A percentile compares a stretch with the other conserved stretches of the same genome.
Conservation (phyloP, 1,140 invertebrate genomes). For the Sarcophaga peregrina region DNA sequence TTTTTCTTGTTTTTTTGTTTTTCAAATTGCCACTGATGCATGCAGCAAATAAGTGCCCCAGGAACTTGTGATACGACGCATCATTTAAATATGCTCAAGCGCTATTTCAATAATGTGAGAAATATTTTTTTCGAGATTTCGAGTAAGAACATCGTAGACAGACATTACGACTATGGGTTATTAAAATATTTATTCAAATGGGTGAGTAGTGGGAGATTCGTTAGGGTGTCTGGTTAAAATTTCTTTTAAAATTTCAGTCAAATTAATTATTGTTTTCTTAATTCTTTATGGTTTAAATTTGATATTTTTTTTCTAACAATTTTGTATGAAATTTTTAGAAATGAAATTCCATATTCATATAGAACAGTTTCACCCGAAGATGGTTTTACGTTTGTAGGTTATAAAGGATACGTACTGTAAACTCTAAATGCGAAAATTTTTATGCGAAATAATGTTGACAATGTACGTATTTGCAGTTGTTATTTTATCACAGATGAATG, state of each 20-base stretch:
- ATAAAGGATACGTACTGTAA: background rate
- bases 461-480: slow-evolving; percentile 1
- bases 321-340: background rate
- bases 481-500: slow-evolving; percentile 15
- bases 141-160: background rate
- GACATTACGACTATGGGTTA: background rate
- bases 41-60: background rate
- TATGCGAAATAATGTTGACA: slow-evolving; percentile 15
- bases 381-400: background rate
- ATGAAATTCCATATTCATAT: background rate
- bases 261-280: background rate
- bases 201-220: background rate
- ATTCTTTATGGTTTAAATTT: no score
- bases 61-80: background rate
- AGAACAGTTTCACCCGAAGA: background rate
- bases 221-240: background rate
- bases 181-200: background rate
- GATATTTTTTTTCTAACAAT: no score
- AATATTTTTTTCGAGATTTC: background rate
- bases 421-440: background rate
- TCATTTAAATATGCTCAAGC: background rate
- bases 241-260: background rate
- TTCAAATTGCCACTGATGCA: background rate
- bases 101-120: background rate
- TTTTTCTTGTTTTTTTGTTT: background rate